Percentiles rank a stretch among this genome's conserved stretches.
phyloP scores from a whole-genome alignment of 1,140 invertebrate genomes.

The Drosophila erecta region DNA sequence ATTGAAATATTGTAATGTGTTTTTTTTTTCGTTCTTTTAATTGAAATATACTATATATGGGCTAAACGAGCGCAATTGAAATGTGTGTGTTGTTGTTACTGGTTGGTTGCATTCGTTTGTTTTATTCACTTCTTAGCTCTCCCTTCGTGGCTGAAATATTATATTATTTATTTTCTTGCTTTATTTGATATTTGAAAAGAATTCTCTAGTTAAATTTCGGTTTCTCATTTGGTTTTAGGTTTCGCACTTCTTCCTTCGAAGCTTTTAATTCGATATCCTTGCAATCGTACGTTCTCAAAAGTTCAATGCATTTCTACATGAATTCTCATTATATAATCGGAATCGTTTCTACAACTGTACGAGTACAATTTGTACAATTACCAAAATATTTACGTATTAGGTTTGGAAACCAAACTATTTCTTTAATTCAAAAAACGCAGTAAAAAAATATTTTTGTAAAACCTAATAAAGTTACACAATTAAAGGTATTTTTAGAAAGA shows the following conservation, averaged over 20 bases:
- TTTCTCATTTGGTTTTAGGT: slow-evolving; percentile 37
- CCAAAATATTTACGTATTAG: not conserved
- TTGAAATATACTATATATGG: slow-evolving; percentile 53
- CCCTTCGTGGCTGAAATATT: slow-evolving; percentile 53
- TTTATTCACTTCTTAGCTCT: slow-evolving; percentile 25
- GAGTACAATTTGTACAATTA: not conserved
- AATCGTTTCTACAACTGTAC: not conserved
- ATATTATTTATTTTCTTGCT: slow-evolving; percentile 58
- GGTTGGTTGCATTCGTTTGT: slow-evolving; percentile 24
- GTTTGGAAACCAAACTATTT: not conserved
- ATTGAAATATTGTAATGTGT: slow-evolving; percentile 53
- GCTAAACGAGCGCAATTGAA: slow-evolving; percentile 53
- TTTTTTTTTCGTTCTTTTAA: slow-evolving; percentile 48
- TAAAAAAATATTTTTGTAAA: too few species aligned
- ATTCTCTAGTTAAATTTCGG: slow-evolving; percentile 73
- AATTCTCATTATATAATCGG: too few species aligned
- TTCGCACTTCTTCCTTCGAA: slow-evolving; percentile 21
- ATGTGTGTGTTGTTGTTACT: slow-evolving; percentile 39
- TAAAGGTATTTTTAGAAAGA: not conserved
- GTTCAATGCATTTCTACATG: too few species aligned
- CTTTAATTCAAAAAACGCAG: not conserved
- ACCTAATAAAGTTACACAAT: not conserved
- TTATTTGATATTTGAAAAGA: slow-evolving; percentile 82
- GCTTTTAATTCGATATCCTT: slow-evolving; percentile 25
- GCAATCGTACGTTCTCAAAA: slow-evolving; percentile 10